phyloP scores from a whole-genome alignment of 2,888 invertebrate species.

The Periphyllus acericola region DNA sequence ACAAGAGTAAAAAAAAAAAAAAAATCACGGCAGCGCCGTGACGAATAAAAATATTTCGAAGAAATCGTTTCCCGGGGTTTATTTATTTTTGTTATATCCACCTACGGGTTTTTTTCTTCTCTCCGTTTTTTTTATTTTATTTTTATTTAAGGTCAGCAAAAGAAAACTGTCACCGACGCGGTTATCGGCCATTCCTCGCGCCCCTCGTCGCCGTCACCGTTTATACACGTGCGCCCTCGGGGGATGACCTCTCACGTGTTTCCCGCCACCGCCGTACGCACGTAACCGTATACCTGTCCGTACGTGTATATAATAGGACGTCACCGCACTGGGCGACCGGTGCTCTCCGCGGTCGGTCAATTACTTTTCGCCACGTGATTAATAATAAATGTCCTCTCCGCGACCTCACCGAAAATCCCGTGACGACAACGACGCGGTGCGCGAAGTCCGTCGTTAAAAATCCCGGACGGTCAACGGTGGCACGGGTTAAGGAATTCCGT shows the following conservation, averaged over 20 bases:
- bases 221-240: neutral
- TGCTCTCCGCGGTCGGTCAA: neutral
- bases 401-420: neutral
- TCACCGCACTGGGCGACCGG: neutral
- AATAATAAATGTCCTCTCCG: neutral
- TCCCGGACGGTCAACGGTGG: too few species aligned
- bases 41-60: neutral
- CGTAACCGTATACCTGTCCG: too few species aligned
- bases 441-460: neutral
- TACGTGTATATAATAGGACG: neutral
- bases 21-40: neutral
- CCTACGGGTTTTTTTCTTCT: neutral
- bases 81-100: neutral
- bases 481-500: too few species aligned
- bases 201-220: neutral
- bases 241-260: slow-evolving; percentile 16
- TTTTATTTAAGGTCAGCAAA: slow-evolving; percentile 1
- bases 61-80: slow-evolving; percentile 1
- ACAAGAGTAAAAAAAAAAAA: neutral
- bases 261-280: neutral
- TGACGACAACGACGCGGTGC: neutral
- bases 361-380: neutral
- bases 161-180: slow-evolving; percentile 14
- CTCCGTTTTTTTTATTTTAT: neutral
- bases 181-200: neutral